Evolutionary conservation across 2,113 vertebrate genomes (phyloP), one percentile per base, ranked within the genome.

Genomic region (Phoxinus phoxinus): DNA sequence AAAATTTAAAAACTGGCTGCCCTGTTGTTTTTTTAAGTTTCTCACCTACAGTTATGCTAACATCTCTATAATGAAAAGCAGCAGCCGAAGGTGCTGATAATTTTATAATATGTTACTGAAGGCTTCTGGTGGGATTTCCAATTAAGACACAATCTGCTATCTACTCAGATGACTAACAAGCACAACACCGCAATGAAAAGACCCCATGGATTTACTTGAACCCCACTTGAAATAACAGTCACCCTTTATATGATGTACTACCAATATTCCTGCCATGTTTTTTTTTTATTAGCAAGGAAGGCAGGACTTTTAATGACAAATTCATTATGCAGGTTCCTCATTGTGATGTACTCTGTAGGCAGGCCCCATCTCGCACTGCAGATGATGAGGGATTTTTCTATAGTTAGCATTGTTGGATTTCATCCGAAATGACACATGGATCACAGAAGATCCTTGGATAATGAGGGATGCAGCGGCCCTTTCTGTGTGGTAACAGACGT

Each of bases 71-170:
- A 37, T 77, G 61, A 25, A 78, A 77, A 67, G 30, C n/a, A 72
- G 84, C 85, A 79, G 73, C 89, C 61, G 61, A 90, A 91, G 86
- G 90, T 91, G 88, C 87, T 85, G 83, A 91, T 92, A 80, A 89
- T 92, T 93, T 93, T 92, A 90, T 89, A 92, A 88, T 91, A 88
- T 89, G 90, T 91, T 92, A 90, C 88, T 48, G 46, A 83, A 91
- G 89, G 89, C 88, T 92, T 92, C 91, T 92, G 91, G 59, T 91
- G 92, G 93, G 91, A 93, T 91, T 93, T 93, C 91, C 90, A 94
- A 95, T 94, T 94, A 94, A 94, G 92, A 93, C 92, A 83, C 91
- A 92, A 94, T 94, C 93, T 93, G 92, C 90, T 94, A 92, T 93
- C 93, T 93, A 89, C 88, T 93, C 90, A 88, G 89, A 93, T 82